Evolutionary conservation across 2,888 invertebrate genomes (phyloP), one percentile per base, ranked within the genome.

Genomic region (Drosophila macrospina): DNA sequence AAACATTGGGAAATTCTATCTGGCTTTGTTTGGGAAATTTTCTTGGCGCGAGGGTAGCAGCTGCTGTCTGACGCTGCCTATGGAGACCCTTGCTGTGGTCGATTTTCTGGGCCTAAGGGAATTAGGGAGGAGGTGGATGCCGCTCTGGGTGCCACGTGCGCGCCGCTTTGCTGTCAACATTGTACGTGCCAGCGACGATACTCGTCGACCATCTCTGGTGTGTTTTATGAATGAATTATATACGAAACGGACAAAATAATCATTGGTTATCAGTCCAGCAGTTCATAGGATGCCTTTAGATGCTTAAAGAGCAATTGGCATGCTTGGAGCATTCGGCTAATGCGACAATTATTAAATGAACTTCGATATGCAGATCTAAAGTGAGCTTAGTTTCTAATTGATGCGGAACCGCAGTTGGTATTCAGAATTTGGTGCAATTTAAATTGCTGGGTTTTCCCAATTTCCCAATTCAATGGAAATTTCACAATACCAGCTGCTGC

Each of bases 11-110:
- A 88, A 83, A 85, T 86, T 80, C 64, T 5, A 10, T 13, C 8
- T 50, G 42, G 42, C 28, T 77, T 86, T 85, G 85, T 85, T 88
- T 85, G 86, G 88, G 81, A 88, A 84, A 79, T 88, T 79, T 45
- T 44, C 37, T 57, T 72, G 64, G 37, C 62, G 72, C 72, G 48
- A 47, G 41, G 44, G 52, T n/a, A 20, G 56, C 66, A 42, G 61
- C 36, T 15, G 20, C 20, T 20, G 20, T 20, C 20, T 20, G 20
- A 20, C 20, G 44, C 48, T 44, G 50, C 41, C 66, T 48, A 10
- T 61, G 5, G 11, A 20, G 20, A 3, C 6, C 39, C 7, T 15
- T 34, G 15, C 20, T 34, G 15, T 39, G 60, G 16, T 30, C n/a
- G 44, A 32, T 11, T 37, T 20, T 44, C 20, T 39, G 20, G 30